A percentile compares a stretch with the other conserved stretches of the same genome.
These are phyloP conservation scores for Toxotes chatareus DNA, from an alignment of 2,113 vertebrate genomes.

Conservation along the genomic window DNA sequence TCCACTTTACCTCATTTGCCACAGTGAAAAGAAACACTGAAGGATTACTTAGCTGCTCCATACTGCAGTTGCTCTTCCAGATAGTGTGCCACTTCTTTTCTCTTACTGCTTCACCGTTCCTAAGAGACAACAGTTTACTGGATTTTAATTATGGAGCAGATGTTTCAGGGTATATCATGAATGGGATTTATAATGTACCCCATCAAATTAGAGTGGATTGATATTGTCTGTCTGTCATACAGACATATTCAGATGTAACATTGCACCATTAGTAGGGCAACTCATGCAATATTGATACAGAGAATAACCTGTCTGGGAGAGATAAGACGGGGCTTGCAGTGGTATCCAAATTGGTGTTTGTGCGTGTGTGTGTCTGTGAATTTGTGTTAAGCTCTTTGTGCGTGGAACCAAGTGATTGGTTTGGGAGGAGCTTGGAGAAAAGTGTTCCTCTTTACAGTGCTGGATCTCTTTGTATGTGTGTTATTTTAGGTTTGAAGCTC, in stretches of 20 bases:
- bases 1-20: slow-evolving; percentile 60
- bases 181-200: slow-evolving; percentile 42
- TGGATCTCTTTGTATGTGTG: slow-evolving; percentile 23
- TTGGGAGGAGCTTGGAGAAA: not conserved
- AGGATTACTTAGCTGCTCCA: slow-evolving; percentile 15
- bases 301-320: slow-evolving; percentile 54
- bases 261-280: slow-evolving; percentile 40
- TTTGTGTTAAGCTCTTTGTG: slow-evolving; percentile 14
- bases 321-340: slow-evolving; percentile 53
- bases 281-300: slow-evolving; percentile 59
- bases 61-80: slow-evolving; percentile 7
- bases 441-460: slow-evolving; percentile 12
- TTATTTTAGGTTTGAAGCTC: slow-evolving; percentile 23
- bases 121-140: slow-evolving; percentile 35
- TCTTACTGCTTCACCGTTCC: slow-evolving; percentile 19
- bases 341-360: slow-evolving; percentile 27
- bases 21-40: slow-evolving; percentile 48
- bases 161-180: slow-evolving; percentile 28
- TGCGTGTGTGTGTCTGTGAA: slow-evolving; percentile 7
- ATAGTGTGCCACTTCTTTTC: slow-evolving; percentile 26
- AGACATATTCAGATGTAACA: slow-evolving; percentile 35
- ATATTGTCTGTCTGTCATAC: slow-evolving; percentile 28
- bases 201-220: slow-evolving; percentile 45
- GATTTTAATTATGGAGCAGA: slow-evolving; percentile 54
- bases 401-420: slow-evolving; percentile 20